phyloP scores from a whole-genome alignment of 2,888 invertebrate genomes.

The Netelia melanura region DNA sequence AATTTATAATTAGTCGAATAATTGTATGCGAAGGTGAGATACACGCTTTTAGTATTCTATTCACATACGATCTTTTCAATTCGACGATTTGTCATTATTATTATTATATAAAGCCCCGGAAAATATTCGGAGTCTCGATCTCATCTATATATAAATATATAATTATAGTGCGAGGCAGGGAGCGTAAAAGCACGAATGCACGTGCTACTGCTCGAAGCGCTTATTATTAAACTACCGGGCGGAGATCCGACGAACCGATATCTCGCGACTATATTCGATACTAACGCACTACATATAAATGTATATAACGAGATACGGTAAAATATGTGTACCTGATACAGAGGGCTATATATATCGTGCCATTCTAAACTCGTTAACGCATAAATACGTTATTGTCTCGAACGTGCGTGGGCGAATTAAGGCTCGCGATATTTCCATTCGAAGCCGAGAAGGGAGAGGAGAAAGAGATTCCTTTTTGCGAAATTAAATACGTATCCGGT shows the following conservation, averaged over 20 bases:
- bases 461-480: constrained; percentile 43
- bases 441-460: constrained; percentile 11
- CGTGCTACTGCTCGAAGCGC: constrained; percentile 63
- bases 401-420: constrained; percentile 59
- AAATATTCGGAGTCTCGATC: constrained; percentile 30
- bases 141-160: neutral
- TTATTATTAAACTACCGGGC: constrained; percentile 66
- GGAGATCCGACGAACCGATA: constrained; percentile 61
- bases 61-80: constrained; percentile 15
- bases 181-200: constrained; percentile 52
- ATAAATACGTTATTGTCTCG: constrained; percentile 67
- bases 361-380: constrained; percentile 66
- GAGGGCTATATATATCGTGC: constrained; percentile 25
- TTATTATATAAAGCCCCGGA: neutral
- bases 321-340: constrained; percentile 43
- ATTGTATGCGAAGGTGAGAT: neutral
- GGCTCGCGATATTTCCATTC: constrained; percentile 33
- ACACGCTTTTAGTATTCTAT: neutral
- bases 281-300: constrained; percentile 13
- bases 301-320: constrained; percentile 37
- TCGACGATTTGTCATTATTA: constrained; percentile 21
- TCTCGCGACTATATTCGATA: constrained; percentile 22
- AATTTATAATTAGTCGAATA: no score
- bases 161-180: neutral
- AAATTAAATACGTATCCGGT: constrained; percentile 67